Base-by-base conservation (phyloP, 37 sponge, comb jelly and placozoan genomes). In the Amphimedon queenslandica region DNA sequence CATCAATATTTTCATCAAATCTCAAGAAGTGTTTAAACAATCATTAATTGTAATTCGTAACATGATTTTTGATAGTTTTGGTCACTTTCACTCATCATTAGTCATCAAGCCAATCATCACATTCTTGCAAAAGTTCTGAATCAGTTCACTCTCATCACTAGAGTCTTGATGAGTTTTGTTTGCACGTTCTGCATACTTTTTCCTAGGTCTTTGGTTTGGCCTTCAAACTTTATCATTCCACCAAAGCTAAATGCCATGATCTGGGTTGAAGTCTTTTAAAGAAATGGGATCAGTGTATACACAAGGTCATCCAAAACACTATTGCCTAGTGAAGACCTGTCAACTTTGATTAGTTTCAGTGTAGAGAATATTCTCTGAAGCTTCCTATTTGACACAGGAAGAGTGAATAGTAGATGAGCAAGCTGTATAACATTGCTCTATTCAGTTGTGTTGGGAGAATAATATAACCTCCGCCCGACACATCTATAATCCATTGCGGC, bases 381-480 rank as follows among this genome's bases (percentile, higher is more conserved):
- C 37, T 79, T 79, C 42, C 80, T 71, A 71, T 79, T 79, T 13
- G 80, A 79, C 21, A 65, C 80, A 32, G 71, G 80, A 6, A 78
- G 64, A 13, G 80, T 40, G 30, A 79, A 72, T 21, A 79, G 40
- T 18, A 79, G 72, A 16, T 42, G 40, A 25, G 40, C 80, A 1
- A 79, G 61, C n/a, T 8, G 13, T n/a, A 47, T 8, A 47, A 13
- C 53, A 47, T 47, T 47, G 8, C 13, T 13, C 53, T 13, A 47
- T 47, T 13, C 53, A 18, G 53, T 18, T 18, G 13, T 47, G 13
- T 47, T 8, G 13, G 53, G 53, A 47, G 53, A 18, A 47, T 47
- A 18, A 13, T 18, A 47, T 8, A 47, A 13, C 13, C 13, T 8
- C 53, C 53, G 13, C 53, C 53, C 8, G 53, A 47, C 53, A 47